Evolutionary conservation across 2,113 vertebrate genomes (phyloP).

Genomic region (Leucoraja erinaceus): DNA sequence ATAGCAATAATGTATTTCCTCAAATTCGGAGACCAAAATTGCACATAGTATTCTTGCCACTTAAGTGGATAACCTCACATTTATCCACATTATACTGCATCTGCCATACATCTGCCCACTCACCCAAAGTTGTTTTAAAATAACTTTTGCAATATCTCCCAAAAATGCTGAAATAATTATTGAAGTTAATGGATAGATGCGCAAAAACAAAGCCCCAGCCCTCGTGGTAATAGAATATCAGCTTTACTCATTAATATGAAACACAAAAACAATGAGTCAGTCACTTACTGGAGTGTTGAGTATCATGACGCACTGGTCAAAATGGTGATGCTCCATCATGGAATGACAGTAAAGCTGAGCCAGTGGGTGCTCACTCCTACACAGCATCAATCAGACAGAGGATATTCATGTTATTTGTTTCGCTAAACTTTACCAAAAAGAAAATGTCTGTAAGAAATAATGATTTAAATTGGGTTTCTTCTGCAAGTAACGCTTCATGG

Average conservation of each 20-base stretch:
- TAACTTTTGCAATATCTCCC: not conserved
- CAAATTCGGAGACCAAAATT: too few relatives aligned
- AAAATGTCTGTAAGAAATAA: not conserved
- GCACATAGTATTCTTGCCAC: too few relatives aligned
- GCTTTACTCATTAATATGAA: not conserved
- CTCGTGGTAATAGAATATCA: not conserved
- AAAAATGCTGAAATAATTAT: not conserved
- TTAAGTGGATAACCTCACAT: too few relatives aligned
- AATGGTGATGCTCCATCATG: slow-evolving; percentile 96
- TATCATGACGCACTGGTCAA: slow-evolving; percentile 98
- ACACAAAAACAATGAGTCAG: slow-evolving; percentile 21
- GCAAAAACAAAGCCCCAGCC: not conserved
- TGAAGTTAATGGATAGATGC: too few relatives aligned
- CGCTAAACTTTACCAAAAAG: not conserved
- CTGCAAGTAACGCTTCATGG: not conserved
- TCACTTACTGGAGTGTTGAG: slow-evolving; percentile 86
- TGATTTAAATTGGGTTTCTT: not conserved
- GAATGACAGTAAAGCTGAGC: slow-evolving; percentile 96
- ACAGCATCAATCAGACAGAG: not conserved
- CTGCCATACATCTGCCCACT: too few relatives aligned
- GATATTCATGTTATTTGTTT: not conserved
- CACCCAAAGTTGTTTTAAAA: not conserved
- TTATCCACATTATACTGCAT: too few relatives aligned
- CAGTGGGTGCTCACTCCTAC: slow-evolving; percentile 87
- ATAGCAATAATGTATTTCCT: too few relatives aligned